Conservation (phyloP, 2,113 vertebrate species). For the Mus musculus region GRCm39 chr9:15208501-15209000, state of each 20-base stretch:
- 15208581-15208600: background rate
- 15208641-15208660: background rate
- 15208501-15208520: slow-evolving; percentile 15
- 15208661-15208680: slow-evolving; percentile 28
- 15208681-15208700: slow-evolving; percentile 14
- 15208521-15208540: background rate
- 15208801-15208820: background rate
- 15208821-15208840: background rate
- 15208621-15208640: background rate
- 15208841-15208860: background rate
- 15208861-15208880: background rate
- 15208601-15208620: background rate
- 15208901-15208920: background rate
- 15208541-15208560: background rate
- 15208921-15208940: slow-evolving; percentile 36
- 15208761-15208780: background rate
- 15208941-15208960: slow-evolving; percentile 21
- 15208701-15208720: background rate
- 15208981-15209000: background rate
- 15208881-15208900: slow-evolving; percentile 26
- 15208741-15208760: background rate
- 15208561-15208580: background rate
- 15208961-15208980: background rate
- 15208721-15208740: background rate
- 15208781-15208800: background rate